Base-by-base conservation (phyloP, 2,113 vertebrate genomes). In the Cardinalis cardinalis region DNA sequence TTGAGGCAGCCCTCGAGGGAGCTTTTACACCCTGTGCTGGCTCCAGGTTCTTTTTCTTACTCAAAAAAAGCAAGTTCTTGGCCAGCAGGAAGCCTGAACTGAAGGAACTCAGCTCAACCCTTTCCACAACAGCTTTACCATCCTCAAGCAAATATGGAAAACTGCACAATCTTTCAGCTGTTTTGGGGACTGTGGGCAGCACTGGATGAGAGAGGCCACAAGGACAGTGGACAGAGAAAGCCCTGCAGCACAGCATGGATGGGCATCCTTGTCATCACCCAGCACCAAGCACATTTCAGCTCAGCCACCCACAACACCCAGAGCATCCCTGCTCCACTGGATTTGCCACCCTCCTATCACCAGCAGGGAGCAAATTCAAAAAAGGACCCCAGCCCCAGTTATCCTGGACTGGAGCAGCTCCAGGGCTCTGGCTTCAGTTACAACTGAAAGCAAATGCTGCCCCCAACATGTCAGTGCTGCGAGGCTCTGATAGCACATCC, bases 191-290 rank as follows among this genome's bases (percentile, higher is more conserved):
- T 8, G 18, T 74, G 52, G 87, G 84, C 43, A 84, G 84, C 64
- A 66, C 15, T 0, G 1, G 66, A 58, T 34, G 84, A 80, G 51
- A 75, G 38, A 68, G 64, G 68, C 40, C 16, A 32, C 0, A 9
- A 53, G n/a, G n/a, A n/a, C 0, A 31, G 28, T 0, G 34, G 43
- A 48, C 15, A 16, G 1, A 69, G 55, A 73, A 88, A 94, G 48
- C 48, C 10, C 49, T 14, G 19, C 3, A 2, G 28, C 59, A 73
- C 0, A 0, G 34, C 13, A 2, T 0, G 1, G 80, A 88, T 1
- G 4, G 53, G 29, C 18, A n/a, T 16, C 59, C 55, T 59, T 6
- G 2, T 59, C 55, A 64, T 34, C 32, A 56, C 7, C 56, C 52
- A 71, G 63, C 9, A 25, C 32, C 2, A 3, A 77, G 78, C 10